Evolutionary conservation across 1,140 invertebrate species (phyloP).

Genomic region (Cydia pomonella): DNA sequence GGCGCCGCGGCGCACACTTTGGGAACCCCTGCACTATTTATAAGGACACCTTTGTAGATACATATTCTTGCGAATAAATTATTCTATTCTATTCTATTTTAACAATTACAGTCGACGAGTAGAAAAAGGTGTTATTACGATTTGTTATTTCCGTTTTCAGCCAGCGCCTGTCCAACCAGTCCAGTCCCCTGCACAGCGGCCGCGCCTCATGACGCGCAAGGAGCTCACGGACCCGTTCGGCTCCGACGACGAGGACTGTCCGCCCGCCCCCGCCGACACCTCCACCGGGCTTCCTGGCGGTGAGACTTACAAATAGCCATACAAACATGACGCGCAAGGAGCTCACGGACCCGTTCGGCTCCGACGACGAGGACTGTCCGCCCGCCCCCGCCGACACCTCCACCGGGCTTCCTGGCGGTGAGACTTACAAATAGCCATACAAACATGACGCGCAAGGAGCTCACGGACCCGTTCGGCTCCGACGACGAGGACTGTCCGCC

Average conservation of each 20-base stretch:
- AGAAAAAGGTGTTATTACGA: no score
- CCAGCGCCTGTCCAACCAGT: conserved; percentile 7
- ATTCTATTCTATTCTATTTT: no score
- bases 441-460: conserved; percentile 93
- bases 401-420: conserved; percentile 25
- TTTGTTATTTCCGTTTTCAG: not conserved
- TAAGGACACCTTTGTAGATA: no score
- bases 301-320: not conserved
- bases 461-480: conserved; percentile 94
- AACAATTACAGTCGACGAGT: no score
- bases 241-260: conserved; percentile 92
- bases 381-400: conserved; percentile 32
- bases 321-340: conserved; percentile 94
- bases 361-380: conserved; percentile 91
- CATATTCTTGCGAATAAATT: no score
- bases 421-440: not conserved
- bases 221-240: conserved; percentile 95
- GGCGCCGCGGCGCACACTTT: no score
- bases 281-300: conserved; percentile 27
- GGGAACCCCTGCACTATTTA: no score
- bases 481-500: conserved; percentile 89
- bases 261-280: conserved; percentile 36
- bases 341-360: conserved; percentile 94
- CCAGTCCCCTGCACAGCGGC: conserved; percentile 45
- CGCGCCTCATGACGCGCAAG: conserved; percentile 89